phyloP scores from a whole-genome alignment of 2,113 vertebrate genomes.

The Dicaeum eximium region DNA sequence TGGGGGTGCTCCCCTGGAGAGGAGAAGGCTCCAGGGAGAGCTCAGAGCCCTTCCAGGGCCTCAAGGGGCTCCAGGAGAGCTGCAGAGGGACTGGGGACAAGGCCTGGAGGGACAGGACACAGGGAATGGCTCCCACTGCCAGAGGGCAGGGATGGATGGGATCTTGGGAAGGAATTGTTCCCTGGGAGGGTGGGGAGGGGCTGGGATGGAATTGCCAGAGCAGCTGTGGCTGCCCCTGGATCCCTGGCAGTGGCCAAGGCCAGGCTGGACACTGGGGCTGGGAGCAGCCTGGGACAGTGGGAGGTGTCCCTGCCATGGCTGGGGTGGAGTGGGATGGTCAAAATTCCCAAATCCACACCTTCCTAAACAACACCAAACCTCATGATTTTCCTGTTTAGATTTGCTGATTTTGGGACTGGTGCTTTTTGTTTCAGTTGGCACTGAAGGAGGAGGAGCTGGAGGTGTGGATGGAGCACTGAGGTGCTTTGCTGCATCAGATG shows the following conservation, averaged over 20 bases:
- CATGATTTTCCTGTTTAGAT: background rate
- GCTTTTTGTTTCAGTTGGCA: background rate
- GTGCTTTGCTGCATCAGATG: background rate
- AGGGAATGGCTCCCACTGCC: background rate
- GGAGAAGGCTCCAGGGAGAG: background rate
- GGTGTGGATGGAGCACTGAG: background rate
- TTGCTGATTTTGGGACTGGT: background rate
- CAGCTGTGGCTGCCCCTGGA: background rate
- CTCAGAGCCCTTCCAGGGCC: background rate
- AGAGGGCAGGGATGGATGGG: background rate
- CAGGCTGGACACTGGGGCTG: background rate
- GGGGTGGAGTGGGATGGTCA: background rate
- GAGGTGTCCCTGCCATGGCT: background rate
- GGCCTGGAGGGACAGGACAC: fast-evolving
- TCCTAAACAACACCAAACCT: background rate
- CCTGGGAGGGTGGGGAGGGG: background rate
- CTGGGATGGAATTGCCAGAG: background rate
- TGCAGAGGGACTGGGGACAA: background rate
- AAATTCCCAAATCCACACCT: background rate
- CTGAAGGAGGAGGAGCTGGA: background rate
- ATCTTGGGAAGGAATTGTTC: background rate
- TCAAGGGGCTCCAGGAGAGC: background rate
- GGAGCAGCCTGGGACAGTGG: background rate
- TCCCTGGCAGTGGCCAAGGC: background rate
- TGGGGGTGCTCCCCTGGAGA: background rate